These are phyloP conservation scores for Dolichoris vasculosae DNA, from an alignment of 1,140 invertebrate genomes.

Conservation along the genomic window DNA sequence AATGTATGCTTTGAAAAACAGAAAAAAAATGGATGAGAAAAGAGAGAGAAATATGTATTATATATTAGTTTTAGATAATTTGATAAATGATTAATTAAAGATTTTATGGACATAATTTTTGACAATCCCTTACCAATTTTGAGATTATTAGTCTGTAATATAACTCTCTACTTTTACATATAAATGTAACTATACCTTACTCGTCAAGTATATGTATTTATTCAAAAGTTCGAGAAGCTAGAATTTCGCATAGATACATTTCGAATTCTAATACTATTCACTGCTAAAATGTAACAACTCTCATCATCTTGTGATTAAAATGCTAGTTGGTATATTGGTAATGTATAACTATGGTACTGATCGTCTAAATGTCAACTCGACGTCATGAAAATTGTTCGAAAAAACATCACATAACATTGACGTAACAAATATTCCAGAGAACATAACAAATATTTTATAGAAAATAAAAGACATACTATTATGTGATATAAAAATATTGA, in stretches of 20 bases:
- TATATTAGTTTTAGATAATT: neutral
- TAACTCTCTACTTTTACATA: neutral
- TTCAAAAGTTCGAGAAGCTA: neutral
- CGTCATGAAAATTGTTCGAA: neutral
- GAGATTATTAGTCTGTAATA: constrained; percentile 24
- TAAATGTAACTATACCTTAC: neutral
- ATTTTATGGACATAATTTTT: constrained; percentile 26
- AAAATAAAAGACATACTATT: too few species aligned
- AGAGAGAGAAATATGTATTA: neutral
- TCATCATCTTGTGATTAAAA: constrained; percentile 8
- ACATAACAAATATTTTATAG: too few species aligned
- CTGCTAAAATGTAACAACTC: neutral
- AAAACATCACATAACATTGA: too few species aligned
- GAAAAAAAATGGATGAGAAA: neutral
- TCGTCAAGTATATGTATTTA: neutral
- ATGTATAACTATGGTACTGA: too few species aligned
- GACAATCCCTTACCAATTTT: neutral
- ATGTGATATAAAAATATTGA: too few species aligned
- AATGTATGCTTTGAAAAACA: too few species aligned
- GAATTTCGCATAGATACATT: neutral
- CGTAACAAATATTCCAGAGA: too few species aligned
- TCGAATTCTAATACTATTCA: neutral
- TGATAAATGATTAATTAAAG: constrained; percentile 33
- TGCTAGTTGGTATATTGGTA: too few species aligned
- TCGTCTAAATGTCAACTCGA: too few species aligned